Percentiles rank a stretch among this genome's conserved stretches.
Conservation (phyloP, 2,113 vertebrate species). For the Opisthocomus hoazin region DNA sequence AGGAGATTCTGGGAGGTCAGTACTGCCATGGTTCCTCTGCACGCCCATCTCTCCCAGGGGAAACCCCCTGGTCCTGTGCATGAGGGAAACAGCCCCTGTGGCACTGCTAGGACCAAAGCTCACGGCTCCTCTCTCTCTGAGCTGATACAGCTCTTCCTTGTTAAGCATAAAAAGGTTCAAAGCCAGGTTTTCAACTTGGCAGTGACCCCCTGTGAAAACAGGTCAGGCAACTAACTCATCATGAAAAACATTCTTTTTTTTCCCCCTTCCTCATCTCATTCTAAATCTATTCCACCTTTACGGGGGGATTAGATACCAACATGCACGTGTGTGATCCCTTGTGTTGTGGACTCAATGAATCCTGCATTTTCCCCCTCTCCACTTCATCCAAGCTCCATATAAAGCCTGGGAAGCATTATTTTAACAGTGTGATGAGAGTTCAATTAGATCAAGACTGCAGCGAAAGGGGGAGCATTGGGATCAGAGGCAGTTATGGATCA, state of each 20-base stretch:
- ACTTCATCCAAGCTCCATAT: slow-evolving; percentile 42
- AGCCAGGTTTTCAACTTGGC: background rate
- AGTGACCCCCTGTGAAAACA: background rate
- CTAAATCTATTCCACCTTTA: slow-evolving; percentile 24
- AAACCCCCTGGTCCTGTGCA: background rate
- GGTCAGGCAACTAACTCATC: background rate
- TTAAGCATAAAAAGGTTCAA: background rate
- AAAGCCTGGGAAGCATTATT: slow-evolving; percentile 37
- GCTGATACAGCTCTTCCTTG: background rate
- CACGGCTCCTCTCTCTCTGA: background rate
- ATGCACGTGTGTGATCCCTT: slow-evolving; percentile 10
- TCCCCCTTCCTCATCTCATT: background rate
- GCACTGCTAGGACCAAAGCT: background rate
- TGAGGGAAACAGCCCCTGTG: background rate
- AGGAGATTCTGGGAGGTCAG: accelerated
- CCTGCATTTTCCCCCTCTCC: slow-evolving; percentile 16
- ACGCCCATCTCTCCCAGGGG: background rate
- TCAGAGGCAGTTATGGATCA: slow-evolving; percentile 15
- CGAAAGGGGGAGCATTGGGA: background rate
- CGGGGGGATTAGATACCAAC: slow-evolving; percentile 19
- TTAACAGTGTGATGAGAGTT: slow-evolving; percentile 53
- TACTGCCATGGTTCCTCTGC: background rate
- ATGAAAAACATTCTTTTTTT: background rate
- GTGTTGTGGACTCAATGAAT: slow-evolving; percentile 22
- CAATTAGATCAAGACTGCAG: slow-evolving; percentile 59